Evolutionary conservation across 2,113 vertebrate species (phyloP).

Genomic region (Neogobius melanostomus): DNA sequence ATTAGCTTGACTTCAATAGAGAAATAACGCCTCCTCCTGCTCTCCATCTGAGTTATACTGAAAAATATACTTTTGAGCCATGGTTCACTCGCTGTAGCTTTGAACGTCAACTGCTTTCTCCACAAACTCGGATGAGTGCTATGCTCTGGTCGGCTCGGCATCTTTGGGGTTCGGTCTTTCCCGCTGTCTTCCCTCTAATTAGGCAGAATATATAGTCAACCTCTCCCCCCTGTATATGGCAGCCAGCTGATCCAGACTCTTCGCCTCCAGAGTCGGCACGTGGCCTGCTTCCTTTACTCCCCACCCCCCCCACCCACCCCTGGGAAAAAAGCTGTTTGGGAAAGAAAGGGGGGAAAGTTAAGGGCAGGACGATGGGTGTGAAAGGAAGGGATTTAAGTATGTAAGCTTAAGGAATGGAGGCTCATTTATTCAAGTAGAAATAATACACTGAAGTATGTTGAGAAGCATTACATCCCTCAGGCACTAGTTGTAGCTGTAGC

Average conservation of each 20-base stretch:
- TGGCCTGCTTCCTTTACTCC: constrained; percentile 61
- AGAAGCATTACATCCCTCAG: no score
- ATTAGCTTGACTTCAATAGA: no score
- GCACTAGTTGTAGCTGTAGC: not conserved
- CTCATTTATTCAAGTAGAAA: no score
- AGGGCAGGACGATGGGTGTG: constrained; percentile 50
- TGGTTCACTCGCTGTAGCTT: not conserved
- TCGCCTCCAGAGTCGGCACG: constrained; percentile 43
- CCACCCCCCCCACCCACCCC: constrained; percentile 24
- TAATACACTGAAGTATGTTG: no score
- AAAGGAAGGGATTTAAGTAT: constrained; percentile 14
- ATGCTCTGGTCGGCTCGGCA: not conserved
- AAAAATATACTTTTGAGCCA: not conserved
- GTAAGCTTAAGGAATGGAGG: no score
- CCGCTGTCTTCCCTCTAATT: constrained; percentile 48
- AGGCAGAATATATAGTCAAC: constrained; percentile 44
- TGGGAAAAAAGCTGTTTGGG: constrained; percentile 53
- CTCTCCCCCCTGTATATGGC: constrained; percentile 43
- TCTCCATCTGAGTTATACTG: not conserved
- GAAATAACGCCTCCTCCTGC: no score
- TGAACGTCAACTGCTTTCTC: not conserved
- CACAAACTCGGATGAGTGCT: not conserved
- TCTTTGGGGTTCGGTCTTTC: constrained; percentile 8
- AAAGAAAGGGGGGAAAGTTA: constrained; percentile 41
- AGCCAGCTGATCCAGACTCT: constrained; percentile 45